Base-by-base conservation (phyloP, 2,888 invertebrate genomes). In the Protodeltote pygarga region DNA sequence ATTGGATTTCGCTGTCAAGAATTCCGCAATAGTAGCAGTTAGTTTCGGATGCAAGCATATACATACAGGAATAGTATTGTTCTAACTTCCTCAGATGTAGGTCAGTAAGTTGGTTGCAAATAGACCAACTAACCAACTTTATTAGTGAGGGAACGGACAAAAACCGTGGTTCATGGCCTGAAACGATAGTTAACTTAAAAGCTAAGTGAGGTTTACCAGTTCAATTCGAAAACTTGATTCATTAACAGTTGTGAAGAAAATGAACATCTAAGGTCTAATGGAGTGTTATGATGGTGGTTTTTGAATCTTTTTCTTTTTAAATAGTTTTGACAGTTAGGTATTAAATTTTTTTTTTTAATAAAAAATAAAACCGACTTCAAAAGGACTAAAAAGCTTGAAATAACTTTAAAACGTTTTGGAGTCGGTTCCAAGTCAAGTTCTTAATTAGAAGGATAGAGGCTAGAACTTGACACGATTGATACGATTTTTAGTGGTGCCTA, bases 11-110 rank as follows among this genome's bases (percentile, higher is more conserved):
- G n/a, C n/a, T n/a, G n/a, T n/a, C n/a, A n/a, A n/a, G n/a, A n/a
- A n/a, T n/a, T n/a, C n/a, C n/a, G n/a, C n/a, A n/a, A n/a, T n/a
- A n/a, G n/a, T n/a, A n/a, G n/a, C n/a, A n/a, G n/a, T n/a, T n/a
- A n/a, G n/a, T n/a, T n/a, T n/a, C n/a, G n/a, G n/a, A n/a, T 44
- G 35, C 51, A 32, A 44, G 25, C 23, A 17, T 20, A 51, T 60
- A 53, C 31, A 39, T 17, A 34, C 31, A 35, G 29, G n/a, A n/a
- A 32, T 38, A 37, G 28, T 25, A 33, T 59, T 35, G 28, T 20
- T 3, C 16, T 11, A 64, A 61, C 46, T 51, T 68, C 45, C 55
- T 17, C 29, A 42, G 35, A 55, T 39, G 16, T 47, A 37, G 62
- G 65, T 44, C 50, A 39, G 20, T 35, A 51, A 35, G 40, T 37